phyloP scores from a whole-genome alignment of 2,113 vertebrate species.

The Dendropsophus ebraccatus region DNA sequence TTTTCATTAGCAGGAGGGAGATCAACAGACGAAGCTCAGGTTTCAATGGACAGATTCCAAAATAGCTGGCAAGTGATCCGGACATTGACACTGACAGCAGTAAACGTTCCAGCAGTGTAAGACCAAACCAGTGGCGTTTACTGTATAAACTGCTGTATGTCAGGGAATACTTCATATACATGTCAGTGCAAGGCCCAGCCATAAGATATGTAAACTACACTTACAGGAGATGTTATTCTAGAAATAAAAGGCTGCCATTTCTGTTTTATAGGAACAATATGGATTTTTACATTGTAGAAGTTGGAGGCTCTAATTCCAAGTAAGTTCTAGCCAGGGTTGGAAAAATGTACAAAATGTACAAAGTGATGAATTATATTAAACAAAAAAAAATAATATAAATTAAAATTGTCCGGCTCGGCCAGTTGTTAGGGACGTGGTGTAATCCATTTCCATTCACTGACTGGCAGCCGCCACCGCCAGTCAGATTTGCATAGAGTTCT shows the following conservation, averaged over 20 bases:
- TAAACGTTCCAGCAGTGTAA: constrained; percentile 1
- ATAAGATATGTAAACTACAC: no score
- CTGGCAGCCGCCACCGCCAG: no score
- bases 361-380: no score
- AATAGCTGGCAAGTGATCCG: constrained; percentile 34
- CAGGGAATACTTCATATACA: neutral
- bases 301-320: neutral
- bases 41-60: constrained; percentile 52
- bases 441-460: no score
- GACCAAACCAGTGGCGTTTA: neutral
- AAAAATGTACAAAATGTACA: neutral
- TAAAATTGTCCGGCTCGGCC: no score
- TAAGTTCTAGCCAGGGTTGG: neutral
- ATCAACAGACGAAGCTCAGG: constrained; percentile 43
- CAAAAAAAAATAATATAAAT: no score
- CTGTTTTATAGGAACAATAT: neutral
- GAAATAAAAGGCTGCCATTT: neutral
- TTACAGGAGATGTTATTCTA: neutral
- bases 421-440: no score
- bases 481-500: no score
- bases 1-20: constrained; percentile 44
- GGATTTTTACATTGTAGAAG: neutral
- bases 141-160: neutral
- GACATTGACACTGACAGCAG: constrained; percentile 27
- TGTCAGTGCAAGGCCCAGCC: neutral